phyloP scores from a whole-genome alignment of 2,888 invertebrate species.

The Agriopis marginaria region DNA sequence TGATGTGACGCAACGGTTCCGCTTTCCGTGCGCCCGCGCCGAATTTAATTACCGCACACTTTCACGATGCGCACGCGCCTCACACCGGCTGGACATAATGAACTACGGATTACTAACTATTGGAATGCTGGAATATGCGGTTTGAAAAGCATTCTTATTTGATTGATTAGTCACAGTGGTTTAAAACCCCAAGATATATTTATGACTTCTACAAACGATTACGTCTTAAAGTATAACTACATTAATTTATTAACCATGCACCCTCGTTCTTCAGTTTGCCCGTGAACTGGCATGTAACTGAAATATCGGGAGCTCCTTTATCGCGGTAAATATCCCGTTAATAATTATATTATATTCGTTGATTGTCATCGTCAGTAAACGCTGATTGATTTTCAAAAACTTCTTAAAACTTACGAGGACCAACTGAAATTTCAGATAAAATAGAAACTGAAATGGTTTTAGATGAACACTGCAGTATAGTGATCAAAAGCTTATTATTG shows the following conservation, averaged over 20 bases:
- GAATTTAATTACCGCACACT: constrained; percentile 67
- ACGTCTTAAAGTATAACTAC: no score
- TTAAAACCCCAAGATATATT: neutral
- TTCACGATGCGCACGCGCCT: constrained; percentile 63
- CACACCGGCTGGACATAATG: neutral
- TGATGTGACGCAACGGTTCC: constrained; percentile 70
- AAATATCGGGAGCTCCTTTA: no score
- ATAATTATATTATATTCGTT: no score
- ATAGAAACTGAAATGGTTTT: neutral
- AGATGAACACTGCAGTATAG: neutral
- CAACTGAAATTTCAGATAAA: neutral
- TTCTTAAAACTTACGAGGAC: no score
- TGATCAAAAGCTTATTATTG: neutral
- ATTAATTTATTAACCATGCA: no score
- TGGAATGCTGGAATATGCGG: constrained; percentile 12
- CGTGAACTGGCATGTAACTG: no score
- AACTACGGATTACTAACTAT: neutral
- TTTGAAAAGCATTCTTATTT: neutral
- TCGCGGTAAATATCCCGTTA: no score
- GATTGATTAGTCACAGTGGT: neutral
- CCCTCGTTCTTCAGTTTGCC: no score
- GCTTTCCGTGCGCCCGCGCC: constrained; percentile 68
- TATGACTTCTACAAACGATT: no score
- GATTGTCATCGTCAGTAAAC: neutral
- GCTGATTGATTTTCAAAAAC: neutral